Percentiles rank a stretch among this genome's conserved stretches.
These are phyloP conservation scores for Drosophila siamana DNA, from an alignment of 2,888 invertebrate species.

Conservation along the genomic window DNA sequence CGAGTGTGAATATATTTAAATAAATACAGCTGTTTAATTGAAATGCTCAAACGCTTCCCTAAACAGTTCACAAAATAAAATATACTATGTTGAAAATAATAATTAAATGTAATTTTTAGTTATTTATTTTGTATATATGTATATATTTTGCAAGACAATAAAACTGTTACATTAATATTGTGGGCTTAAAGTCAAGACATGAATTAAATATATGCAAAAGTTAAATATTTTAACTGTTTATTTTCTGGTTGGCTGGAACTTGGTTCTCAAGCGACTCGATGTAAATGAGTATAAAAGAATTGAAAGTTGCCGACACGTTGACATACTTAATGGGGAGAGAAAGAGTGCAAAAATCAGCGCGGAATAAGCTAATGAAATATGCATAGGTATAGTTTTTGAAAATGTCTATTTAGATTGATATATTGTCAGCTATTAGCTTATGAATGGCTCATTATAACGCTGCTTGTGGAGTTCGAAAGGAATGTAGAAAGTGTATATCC, in stretches of 20 bases:
- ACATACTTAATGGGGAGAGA: slow-evolving; percentile 52
- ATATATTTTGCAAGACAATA: neutral
- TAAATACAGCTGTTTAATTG: slow-evolving; percentile 18
- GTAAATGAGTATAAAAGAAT: slow-evolving; percentile 49
- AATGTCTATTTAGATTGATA: slow-evolving; percentile 28
- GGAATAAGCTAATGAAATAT: slow-evolving; percentile 43
- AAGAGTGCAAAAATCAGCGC: slow-evolving; percentile 35
- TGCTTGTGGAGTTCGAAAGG: neutral
- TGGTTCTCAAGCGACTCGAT: slow-evolving; percentile 18
- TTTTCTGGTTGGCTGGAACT: slow-evolving; percentile 13
- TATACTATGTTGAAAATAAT: too few species aligned
- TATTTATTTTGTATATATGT: too few species aligned
- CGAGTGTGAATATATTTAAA: neutral
- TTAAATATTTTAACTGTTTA: slow-evolving; percentile 20
- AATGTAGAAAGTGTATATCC: slow-evolving; percentile 19
- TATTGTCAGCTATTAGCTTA: slow-evolving; percentile 1
- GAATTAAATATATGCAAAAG: neutral
- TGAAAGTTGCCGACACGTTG: slow-evolving; percentile 60
- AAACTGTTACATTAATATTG: too few species aligned
- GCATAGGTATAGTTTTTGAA: slow-evolving; percentile 32
- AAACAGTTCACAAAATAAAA: too few species aligned
- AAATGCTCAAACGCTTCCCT: neutral
- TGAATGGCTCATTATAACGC: slow-evolving; percentile 34
- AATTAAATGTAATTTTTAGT: too few species aligned
- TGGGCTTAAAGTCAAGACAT: too few species aligned